Evolutionary conservation across 2,113 vertebrate species (phyloP).

Genomic region (Willisornis vidua): DNA sequence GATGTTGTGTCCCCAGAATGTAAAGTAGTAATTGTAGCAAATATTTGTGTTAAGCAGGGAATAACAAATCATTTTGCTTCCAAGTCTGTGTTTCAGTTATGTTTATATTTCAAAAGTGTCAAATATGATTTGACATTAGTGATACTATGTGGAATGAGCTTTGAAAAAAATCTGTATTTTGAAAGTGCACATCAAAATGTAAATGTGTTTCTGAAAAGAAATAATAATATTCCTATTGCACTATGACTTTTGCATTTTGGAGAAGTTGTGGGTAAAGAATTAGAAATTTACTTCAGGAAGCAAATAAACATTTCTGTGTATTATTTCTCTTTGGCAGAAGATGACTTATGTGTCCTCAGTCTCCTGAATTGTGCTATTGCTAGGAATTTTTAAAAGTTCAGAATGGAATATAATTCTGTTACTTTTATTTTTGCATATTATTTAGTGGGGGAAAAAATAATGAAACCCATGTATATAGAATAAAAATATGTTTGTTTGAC

Average conservation of each 20-base stretch:
- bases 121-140: background rate
- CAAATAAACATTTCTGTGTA: background rate
- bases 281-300: background rate
- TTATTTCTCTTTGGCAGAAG: conserved; percentile 59
- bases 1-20: background rate
- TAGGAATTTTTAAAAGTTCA: conserved; percentile 44
- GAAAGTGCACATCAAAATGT: background rate
- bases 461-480: background rate
- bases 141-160: background rate
- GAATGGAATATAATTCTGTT: background rate
- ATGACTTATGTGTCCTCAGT: background rate
- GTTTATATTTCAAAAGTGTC: conserved; percentile 13
- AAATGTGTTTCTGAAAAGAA: background rate
- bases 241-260: background rate
- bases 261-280: background rate
- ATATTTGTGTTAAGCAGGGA: background rate
- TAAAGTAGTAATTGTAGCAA: background rate
- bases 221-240: background rate
- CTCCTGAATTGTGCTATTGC: conserved; percentile 27
- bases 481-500: background rate
- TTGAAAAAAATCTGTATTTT: background rate
- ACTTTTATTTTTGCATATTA: background rate
- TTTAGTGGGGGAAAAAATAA: background rate
- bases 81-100: background rate
- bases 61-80: conserved; percentile 53